Base-by-base conservation (phyloP, 2,113 vertebrate species). In the Arothron firmamentum region DNA sequence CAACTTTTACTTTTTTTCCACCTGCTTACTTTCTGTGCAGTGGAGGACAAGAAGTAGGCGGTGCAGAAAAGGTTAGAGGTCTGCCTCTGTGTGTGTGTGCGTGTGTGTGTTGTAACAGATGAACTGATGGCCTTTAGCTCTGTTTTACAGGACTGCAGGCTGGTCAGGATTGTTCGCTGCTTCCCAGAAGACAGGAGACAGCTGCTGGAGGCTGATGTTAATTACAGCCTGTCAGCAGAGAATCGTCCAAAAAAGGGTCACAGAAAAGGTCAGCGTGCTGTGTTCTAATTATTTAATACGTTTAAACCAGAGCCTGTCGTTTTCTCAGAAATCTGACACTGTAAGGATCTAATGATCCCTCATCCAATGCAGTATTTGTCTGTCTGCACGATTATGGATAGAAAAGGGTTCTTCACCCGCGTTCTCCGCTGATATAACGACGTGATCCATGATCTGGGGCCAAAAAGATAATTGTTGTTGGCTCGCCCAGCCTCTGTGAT, bases 161-260 rank as follows among this genome's bases (percentile, higher is more conserved):
- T 19, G 52, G 65, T 57, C 55, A 75, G 64, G 70, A 80, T 86
- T 76, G 84, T 87, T 87, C 77, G 70, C 57, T 49, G 53, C 56
- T 55, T 84, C 82, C 84, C 87, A 74, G 64, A 79, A 85, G 85
- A 86, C 85, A 78, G 49, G 59, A 70, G 79, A 80, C 83, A 74
- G 82, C 83, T 85, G 84, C 82, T 75, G 66, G 74, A 83, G 79
- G 85, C 81, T 83, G 77, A 86, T 89, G 82, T 88, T 91, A 90
- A 90, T 91, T 89, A 90, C 83, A 62, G 63, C 70, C 81, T 82
- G 87, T 83, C 85, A 86, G 87, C 74, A 62, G 53, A 80, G 75
- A 52, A 72, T 75, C 75, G 65, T 84, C 85, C 74, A 79, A 82
- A 89, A 81, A 79, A 72, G 80, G 88, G 80, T 85, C 77, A 66